Conservation (phyloP, 1,140 invertebrate species). For the Drosophila watanabei region DNA sequence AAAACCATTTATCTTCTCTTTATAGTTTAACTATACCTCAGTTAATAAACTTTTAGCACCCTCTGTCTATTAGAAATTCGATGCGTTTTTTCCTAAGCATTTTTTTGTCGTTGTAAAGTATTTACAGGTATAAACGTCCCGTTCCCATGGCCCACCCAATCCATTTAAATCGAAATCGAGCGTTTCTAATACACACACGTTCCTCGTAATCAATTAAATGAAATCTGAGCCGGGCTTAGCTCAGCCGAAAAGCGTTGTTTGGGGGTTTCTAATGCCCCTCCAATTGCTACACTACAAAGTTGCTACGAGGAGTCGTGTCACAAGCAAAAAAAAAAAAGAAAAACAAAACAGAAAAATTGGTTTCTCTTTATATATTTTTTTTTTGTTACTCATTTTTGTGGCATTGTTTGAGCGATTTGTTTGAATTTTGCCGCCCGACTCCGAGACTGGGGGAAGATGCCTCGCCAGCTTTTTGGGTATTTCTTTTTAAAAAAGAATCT, state of each 20-base stretch:
- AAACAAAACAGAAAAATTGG: constrained; percentile 46
- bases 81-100: constrained; percentile 33
- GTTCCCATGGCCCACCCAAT: constrained; percentile 55
- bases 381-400: constrained; percentile 53
- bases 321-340: constrained; percentile 29
- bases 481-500: constrained; percentile 3
- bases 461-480: constrained; percentile 53
- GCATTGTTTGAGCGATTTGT: constrained; percentile 83
- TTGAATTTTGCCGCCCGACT: constrained; percentile 76
- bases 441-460: no score
- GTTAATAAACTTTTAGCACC: constrained; percentile 17
- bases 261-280: constrained; percentile 60
- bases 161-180: constrained; percentile 29
- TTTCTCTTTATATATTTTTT: constrained; percentile 61
- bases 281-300: constrained; percentile 49
- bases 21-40: background rate
- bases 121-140: constrained; percentile 24
- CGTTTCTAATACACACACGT: constrained; percentile 49
- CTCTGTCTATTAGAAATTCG: constrained; percentile 25
- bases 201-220: constrained; percentile 73
- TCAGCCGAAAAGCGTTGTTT: constrained; percentile 40
- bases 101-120: constrained; percentile 10
- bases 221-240: constrained; percentile 52
- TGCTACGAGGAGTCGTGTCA: constrained; percentile 67
- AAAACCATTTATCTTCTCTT: background rate